Evolutionary conservation across 2,797 vertebrate genomes (phyloP), one percentile per base, ranked within the genome.

Genomic region (Pantherophis vulpinus): DNA sequence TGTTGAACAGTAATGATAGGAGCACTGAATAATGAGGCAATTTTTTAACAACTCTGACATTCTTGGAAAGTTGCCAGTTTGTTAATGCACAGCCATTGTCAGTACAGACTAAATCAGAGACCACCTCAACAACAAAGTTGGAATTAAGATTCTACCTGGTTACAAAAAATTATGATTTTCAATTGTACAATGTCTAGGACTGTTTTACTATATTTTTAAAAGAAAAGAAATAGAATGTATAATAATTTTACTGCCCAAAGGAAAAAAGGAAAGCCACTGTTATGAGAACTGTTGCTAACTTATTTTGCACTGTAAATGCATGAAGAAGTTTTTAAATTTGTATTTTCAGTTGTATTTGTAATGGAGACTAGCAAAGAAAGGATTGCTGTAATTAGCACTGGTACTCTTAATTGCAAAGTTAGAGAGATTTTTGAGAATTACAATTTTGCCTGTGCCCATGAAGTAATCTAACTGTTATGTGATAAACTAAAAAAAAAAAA

Each of bases 41-140:
- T 59, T 58, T 51, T 54, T 86, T 18, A 32, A 90, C 58, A 86
- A 29, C 29, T 54, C 87, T 63, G 79, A 54, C 32, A 91, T 70
- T 55, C 61, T 87, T 91, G 92, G 92, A 91, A 37, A 54, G 42
- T 79, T 88, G 42, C 56, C 86, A 91, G 8, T 32, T 91, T 79
- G 47, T 91, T 88, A 91, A 47, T 6, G 56, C 88, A 32, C 29
- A 54, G 74, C 74, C 32, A 74, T 74, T 91, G 92, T 79, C 54
- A 54, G 42, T 8, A 12, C 23, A 88, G 63, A 14, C 86, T 51
- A 74, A 87, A 87, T 90, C 11, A 91, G 63, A 29, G 79, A 60
- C 29, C 55, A 37, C 51, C 29, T 86, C 47, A 47, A 54, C 18
- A 11, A 25, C 83, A 60, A 74, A 51, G 10, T 32, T 79, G 88